Conservation (phyloP, 2,888 invertebrate species). For the Tanytarsus gracilentus region DNA sequence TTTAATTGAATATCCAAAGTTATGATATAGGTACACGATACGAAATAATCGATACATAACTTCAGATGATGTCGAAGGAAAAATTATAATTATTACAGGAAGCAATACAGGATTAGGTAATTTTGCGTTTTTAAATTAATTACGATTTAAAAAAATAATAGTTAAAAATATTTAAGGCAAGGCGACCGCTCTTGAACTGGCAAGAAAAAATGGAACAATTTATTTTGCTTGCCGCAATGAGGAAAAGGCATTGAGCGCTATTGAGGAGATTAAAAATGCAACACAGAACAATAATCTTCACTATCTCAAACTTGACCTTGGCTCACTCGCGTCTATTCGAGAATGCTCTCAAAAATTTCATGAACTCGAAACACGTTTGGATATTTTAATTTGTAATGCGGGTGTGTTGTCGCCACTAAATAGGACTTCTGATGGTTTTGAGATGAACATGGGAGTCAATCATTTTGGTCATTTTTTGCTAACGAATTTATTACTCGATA, state of each 20-base stretch:
- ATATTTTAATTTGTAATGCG: slow-evolving; percentile 73
- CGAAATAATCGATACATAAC: slow-evolving; percentile 36
- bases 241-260: slow-evolving; percentile 59
- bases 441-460: slow-evolving; percentile 72
- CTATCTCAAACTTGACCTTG: slow-evolving; percentile 66
- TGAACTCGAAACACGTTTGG: slow-evolving; percentile 52
- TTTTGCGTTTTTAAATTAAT: too few relatives aligned
- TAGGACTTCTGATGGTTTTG: slow-evolving; percentile 69
- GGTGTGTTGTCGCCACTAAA: slow-evolving; percentile 63
- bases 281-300: slow-evolving; percentile 63
- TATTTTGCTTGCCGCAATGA: slow-evolving; percentile 81
- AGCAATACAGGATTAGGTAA: slow-evolving; percentile 76
- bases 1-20: not conserved
- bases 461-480: slow-evolving; percentile 74
- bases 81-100: slow-evolving; percentile 68
- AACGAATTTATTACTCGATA: slow-evolving; percentile 62
- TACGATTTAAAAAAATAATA: too few relatives aligned
- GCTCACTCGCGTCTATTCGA: slow-evolving; percentile 59
- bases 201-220: slow-evolving; percentile 64
- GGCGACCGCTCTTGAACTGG: slow-evolving; percentile 62
- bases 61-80: slow-evolving; percentile 49
- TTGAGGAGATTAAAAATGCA: slow-evolving; percentile 57
- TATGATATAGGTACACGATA: not conserved
- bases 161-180: slow-evolving; percentile 58
- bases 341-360: slow-evolving; percentile 54